These are phyloP conservation scores for Aurelia coerulea DNA, from an alignment of 30 jellyfish, hydroid and myxozoan species.

Conservation along the genomic window DNA sequence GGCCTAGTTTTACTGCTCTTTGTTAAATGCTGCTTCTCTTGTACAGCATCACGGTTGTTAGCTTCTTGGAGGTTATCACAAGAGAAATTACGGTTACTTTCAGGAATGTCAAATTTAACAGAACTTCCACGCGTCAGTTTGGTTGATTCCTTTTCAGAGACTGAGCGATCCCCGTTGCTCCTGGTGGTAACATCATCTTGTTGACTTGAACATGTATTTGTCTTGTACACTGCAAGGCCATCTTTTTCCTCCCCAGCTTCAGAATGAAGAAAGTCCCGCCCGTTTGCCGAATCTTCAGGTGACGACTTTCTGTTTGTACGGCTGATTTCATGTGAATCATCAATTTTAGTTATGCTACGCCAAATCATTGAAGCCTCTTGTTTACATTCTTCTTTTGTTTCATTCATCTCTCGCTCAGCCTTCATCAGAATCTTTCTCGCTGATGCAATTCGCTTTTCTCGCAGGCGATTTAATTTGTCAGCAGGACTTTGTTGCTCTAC, in stretches of 20 bases:
- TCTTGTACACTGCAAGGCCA: neutral
- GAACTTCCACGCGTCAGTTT: no score
- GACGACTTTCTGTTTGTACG: neutral
- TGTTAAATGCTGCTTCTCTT: neutral
- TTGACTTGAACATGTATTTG: neutral
- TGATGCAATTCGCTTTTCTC: neutral
- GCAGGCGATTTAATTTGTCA: neutral
- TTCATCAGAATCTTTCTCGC: constrained; percentile 12
- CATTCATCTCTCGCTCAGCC: constrained; percentile 10
- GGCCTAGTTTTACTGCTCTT: neutral
- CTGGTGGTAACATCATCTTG: no score
- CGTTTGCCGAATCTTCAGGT: neutral
- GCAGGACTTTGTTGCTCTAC: no score
- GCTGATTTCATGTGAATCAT: neutral
- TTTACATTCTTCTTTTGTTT: neutral
- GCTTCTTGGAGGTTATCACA: no score
- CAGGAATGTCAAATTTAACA: no score
- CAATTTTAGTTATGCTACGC: constrained; percentile 37
- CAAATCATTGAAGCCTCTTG: constrained; percentile 13
- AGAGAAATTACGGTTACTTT: no score
- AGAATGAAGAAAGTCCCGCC: no score
- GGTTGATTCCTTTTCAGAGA: no score
- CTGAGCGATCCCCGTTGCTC: no score
- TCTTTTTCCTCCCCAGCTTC: neutral
- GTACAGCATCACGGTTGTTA: no score